phyloP scores from a whole-genome alignment of 2,888 invertebrate species.

The Chelonus formosanus region DNA sequence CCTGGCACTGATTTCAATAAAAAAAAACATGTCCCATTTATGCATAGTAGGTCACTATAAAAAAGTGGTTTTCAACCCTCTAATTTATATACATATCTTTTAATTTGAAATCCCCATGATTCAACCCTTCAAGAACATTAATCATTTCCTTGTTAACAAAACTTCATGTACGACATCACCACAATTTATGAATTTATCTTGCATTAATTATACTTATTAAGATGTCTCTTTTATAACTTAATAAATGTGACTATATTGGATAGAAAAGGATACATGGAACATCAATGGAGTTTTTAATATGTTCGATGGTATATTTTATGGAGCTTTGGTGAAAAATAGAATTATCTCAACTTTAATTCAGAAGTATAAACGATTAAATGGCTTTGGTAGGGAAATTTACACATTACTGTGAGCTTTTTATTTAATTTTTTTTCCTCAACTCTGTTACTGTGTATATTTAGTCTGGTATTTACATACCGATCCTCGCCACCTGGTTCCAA shows the following conservation, averaged over 20 bases:
- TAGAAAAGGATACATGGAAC: too few species aligned
- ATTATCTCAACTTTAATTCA: too few species aligned
- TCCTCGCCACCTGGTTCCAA: constrained; percentile 28
- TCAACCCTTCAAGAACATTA: constrained; percentile 31
- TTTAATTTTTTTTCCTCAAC: too few species aligned
- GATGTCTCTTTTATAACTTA: constrained; percentile 29
- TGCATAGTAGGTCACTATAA: constrained; percentile 1
- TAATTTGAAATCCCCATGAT: constrained; percentile 6
- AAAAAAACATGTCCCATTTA: constrained; percentile 14
- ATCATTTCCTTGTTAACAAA: constrained; percentile 26
- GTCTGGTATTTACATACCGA: constrained; percentile 38
- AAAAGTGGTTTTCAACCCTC: constrained; percentile 1
- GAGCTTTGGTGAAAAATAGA: too few species aligned
- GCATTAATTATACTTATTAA: constrained; percentile 43
- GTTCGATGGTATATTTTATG: too few species aligned
- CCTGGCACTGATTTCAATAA: background rate
- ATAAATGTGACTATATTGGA: too few species aligned
- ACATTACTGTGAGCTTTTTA: constrained; percentile 13
- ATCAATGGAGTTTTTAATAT: too few species aligned
- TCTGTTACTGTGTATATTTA: constrained; percentile 7
- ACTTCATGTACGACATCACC: constrained; percentile 15
- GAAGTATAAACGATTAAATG: background rate
- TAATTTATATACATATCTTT: constrained; percentile 4
- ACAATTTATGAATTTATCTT: constrained; percentile 26
- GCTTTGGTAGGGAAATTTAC: background rate